These are phyloP conservation scores for Illadopsis cleaveri DNA, from an alignment of 2,113 vertebrate species.

Conservation along the genomic window DNA sequence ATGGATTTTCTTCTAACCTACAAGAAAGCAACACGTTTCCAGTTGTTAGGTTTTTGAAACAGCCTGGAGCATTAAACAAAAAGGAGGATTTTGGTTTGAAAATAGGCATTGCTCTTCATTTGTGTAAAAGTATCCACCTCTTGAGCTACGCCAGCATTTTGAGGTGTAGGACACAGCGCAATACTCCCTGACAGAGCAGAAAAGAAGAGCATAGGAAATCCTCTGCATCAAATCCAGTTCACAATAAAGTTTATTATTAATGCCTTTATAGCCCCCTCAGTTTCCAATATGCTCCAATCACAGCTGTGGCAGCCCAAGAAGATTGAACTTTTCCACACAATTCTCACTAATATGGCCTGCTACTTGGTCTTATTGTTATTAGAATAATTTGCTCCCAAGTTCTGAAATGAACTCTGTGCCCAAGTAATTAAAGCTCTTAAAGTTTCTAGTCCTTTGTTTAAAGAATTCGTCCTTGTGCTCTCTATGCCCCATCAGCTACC, in stretches of 20 bases:
- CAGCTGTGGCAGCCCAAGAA: slow-evolving; percentile 82
- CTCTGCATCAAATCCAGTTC: slow-evolving; percentile 15
- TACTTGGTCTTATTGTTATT: slow-evolving; percentile 94
- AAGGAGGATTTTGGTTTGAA: background rate
- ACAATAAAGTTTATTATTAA: slow-evolving; percentile 31
- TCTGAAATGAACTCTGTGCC: slow-evolving; percentile 99
- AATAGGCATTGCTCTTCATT: background rate
- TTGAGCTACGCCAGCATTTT: background rate
- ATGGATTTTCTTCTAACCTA: background rate
- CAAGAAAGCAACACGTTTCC: background rate
- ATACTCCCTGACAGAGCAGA: background rate
- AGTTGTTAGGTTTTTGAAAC: background rate
- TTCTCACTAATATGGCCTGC: slow-evolving; percentile 84
- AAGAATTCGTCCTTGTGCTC: slow-evolving; percentile 99
- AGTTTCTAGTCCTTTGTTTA: slow-evolving; percentile 99
- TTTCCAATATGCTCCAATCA: slow-evolving; percentile 1
- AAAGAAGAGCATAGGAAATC: background rate
- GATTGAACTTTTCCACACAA: slow-evolving; percentile 87
- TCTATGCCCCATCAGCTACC: slow-evolving; percentile 99
- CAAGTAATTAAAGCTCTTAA: slow-evolving; percentile 99
- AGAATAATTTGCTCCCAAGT: slow-evolving; percentile 98
- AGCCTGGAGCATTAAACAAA: background rate
- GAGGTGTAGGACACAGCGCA: background rate
- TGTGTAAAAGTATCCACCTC: background rate
- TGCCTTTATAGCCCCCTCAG: background rate